Conservation (phyloP, 2,797 vertebrate genomes). For the Apodemus agrarius region DNA sequence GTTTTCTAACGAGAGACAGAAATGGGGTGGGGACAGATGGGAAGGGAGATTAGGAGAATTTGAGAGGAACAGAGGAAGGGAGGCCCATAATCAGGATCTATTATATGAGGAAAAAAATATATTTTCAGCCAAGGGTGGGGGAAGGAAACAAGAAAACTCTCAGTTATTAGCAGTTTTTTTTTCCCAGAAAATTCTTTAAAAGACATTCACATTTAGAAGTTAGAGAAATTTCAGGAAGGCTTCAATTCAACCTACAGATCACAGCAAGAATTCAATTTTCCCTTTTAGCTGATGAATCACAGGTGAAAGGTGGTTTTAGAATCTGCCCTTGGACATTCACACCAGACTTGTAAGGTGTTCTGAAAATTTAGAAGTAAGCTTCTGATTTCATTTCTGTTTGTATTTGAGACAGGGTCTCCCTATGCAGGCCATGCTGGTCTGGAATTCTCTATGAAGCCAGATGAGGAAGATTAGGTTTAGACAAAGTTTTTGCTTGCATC, state of each 20-base stretch:
- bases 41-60: background rate
- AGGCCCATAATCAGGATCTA: background rate
- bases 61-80: background rate
- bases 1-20: background rate
- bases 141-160: background rate
- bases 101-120: background rate
- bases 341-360: background rate
- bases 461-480: background rate
- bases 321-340: background rate
- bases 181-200: slow-evolving; percentile 17
- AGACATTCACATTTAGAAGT: background rate
- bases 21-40: no score
- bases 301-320: slow-evolving; percentile 5
- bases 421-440: background rate
- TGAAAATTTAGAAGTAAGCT: background rate
- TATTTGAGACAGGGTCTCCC: background rate
- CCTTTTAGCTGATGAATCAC: background rate
- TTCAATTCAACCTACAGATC: slow-evolving; percentile 22
- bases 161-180: slow-evolving; percentile 2
- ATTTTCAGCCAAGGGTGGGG: background rate
- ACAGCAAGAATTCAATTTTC: background rate
- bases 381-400: background rate
- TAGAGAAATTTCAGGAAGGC: background rate
- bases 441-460: background rate
- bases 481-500: background rate